Evolutionary conservation across 1,140 invertebrate species (phyloP), one percentile per base, ranked within the genome.

Genomic region (Aphaenogaster floridana): DNA sequence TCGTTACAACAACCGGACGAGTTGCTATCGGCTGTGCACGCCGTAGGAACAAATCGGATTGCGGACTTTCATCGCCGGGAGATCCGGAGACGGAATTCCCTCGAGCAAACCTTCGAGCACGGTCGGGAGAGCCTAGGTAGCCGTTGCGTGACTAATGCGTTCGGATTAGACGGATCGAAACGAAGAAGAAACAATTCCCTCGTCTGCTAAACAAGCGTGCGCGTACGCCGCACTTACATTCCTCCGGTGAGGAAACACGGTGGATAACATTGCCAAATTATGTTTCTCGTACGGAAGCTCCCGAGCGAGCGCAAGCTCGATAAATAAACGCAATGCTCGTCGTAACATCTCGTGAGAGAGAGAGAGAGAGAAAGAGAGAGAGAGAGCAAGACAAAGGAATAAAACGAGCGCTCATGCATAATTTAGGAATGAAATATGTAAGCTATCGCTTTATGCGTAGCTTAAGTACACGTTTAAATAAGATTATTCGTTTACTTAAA

Each of bases 111-210:
- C 69, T 76, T 42, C 48, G 78, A 42, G 42, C 39, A 7, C 28
- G 5, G 7, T 13, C 54, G 45, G 39, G 28, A 15, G 66, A 34
- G 36, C 9, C 52, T 50, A 61, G 72, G 69, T 74, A 83, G 80
- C 80, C 69, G 39, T 76, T 48, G 80, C 69, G 80, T 59, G 80
- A 76, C 80, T 84, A 84, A 84, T 84, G 54, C 69, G 69, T 76
- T 84, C n/a, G 71, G 80, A 84, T 84, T 84, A 84, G 69, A 28
- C 42, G 45, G 69, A 50, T 84, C 68, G 79, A 61, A 61, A 84
- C 45, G 69, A 28, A 74, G 80, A 84, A 84, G 80, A 76, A 84
- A 76, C 80, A 50, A 76, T 76, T 74, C 42, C 36, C 80, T 13
- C 42, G 78, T 74, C 52, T 83, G 36, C 11, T 45, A 57, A 83